Evolutionary conservation across 2,888 invertebrate genomes (phyloP).

Genomic region (Mellilla xanthometata): DNA sequence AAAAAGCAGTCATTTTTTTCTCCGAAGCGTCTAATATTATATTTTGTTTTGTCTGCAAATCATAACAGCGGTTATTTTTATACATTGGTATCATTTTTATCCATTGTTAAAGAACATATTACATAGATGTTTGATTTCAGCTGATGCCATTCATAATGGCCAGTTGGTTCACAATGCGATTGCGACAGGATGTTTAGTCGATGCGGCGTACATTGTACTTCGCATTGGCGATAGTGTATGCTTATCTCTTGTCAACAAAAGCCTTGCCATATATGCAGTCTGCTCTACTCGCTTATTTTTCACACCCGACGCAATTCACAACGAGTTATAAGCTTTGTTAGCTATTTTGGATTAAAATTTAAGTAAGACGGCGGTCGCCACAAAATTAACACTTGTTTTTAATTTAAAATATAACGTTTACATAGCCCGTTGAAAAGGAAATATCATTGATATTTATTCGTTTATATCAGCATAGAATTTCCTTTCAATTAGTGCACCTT

Average conservation of each 20-base stretch:
- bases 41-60: too few relatives aligned
- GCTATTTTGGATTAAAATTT: too few relatives aligned
- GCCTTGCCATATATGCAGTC: slow-evolving; percentile 18
- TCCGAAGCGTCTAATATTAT: too few relatives aligned
- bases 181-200: slow-evolving; percentile 46
- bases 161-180: slow-evolving; percentile 22
- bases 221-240: slow-evolving; percentile 43
- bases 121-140: slow-evolving; percentile 4
- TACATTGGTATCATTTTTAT: neutral
- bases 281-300: neutral
- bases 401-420: too few relatives aligned
- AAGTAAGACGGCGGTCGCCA: too few relatives aligned
- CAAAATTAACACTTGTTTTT: too few relatives aligned
- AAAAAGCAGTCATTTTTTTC: too few relatives aligned
- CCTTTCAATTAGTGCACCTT: too few relatives aligned
- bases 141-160: slow-evolving; percentile 18
- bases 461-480: too few relatives aligned
- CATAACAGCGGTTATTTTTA: neutral
- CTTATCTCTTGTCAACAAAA: slow-evolving; percentile 46
- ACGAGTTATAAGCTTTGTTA: too few relatives aligned
- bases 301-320: neutral
- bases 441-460: too few relatives aligned
- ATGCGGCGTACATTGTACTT: slow-evolving; percentile 34
- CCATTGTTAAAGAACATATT: slow-evolving; percentile 6
- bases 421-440: too few relatives aligned